Conservation (phyloP, 2,797 vertebrate genomes). For the Glyptemys insculpta region DNA sequence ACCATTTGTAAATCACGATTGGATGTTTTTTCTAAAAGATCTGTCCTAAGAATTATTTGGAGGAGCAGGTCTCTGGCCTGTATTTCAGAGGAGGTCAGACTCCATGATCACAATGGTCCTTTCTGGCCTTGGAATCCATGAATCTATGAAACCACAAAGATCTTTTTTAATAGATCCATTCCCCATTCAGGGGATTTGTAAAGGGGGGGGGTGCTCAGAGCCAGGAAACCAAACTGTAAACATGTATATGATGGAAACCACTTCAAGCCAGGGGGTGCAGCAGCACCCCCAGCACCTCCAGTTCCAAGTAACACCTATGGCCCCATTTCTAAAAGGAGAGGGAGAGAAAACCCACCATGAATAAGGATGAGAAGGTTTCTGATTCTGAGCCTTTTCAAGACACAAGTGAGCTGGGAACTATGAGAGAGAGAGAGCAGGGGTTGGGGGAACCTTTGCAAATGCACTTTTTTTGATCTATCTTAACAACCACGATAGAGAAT, state of each 20-base stretch:
- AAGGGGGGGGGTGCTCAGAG: too few species aligned
- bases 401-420: not conserved
- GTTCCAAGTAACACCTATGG: too few species aligned
- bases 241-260: too few species aligned
- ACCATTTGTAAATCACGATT: not conserved
- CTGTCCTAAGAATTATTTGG: not conserved
- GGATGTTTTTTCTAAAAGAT: not conserved
- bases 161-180: accelerated
- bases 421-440: not conserved
- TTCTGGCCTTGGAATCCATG: not conserved
- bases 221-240: too few species aligned
- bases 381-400: not conserved
- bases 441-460: conserved; percentile 10
- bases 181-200: too few species aligned
- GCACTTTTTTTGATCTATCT: conserved; percentile 79
- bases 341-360: accelerated
- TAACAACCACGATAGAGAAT: conserved; percentile 79
- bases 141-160: not conserved
- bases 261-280: too few species aligned
- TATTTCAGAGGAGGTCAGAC: not conserved
- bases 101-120: not conserved
- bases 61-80: not conserved
- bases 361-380: not conserved
- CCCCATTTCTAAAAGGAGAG: not conserved
- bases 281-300: too few species aligned